A percentile compares a stretch with the other conserved stretches of the same genome.
phyloP scores from a whole-genome alignment of 2,113 vertebrate species.

The Indri indri region DNA sequence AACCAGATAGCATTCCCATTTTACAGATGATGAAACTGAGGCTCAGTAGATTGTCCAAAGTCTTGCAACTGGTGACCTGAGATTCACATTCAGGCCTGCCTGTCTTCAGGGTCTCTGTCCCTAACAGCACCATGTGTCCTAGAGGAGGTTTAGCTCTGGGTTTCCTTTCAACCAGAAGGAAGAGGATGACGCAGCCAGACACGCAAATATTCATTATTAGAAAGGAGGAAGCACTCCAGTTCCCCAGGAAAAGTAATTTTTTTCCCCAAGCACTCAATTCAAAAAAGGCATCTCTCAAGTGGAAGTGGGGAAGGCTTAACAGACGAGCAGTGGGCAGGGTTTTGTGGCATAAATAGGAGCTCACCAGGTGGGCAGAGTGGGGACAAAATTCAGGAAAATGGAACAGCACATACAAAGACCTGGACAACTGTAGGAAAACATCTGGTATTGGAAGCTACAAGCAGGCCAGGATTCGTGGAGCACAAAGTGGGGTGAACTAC shows the following conservation, averaged over 20 bases:
- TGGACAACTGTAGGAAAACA: neutral
- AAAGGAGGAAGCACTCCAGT: neutral
- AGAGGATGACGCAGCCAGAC: neutral
- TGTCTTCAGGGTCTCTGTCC: neutral
- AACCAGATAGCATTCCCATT: neutral
- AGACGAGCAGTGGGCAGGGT: neutral
- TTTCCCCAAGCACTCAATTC: neutral
- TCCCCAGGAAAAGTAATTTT: neutral
- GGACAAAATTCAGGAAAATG: neutral
- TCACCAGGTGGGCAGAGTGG: neutral
- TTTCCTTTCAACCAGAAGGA: neutral
- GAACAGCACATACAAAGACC: neutral
- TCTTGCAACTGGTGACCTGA: neutral
- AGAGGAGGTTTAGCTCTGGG: neutral
- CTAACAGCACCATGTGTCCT: rapidly evolving
- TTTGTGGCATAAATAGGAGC: neutral
- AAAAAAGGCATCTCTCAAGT: neutral
- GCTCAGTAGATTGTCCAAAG: neutral
- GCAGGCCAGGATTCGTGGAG: too few species aligned
- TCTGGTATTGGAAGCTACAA: too few species aligned
- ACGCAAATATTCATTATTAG: neutral
- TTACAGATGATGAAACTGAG: neutral
- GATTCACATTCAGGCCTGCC: too few species aligned
- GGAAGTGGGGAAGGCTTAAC: neutral
- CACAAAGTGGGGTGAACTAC: rapidly evolving